phyloP scores from a whole-genome alignment of 2,888 invertebrate species.

The Orthonevra nobilis region DNA sequence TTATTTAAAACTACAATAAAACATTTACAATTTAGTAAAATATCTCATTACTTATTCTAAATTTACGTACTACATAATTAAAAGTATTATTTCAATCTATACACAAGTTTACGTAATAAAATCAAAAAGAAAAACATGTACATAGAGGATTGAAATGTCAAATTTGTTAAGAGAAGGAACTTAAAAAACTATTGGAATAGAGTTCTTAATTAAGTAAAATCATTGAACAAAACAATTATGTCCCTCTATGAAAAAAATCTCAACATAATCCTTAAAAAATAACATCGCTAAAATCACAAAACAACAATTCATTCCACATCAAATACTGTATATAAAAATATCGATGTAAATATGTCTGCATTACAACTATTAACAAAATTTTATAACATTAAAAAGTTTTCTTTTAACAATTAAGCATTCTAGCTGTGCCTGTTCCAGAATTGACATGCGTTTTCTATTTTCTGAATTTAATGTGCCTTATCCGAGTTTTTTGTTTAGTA shows the following conservation, averaged over 20 bases:
- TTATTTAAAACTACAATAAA: conserved; percentile 26
- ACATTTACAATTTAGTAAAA: conserved; percentile 49
- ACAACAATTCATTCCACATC: conserved; percentile 35
- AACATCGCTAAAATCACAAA: conserved; percentile 16
- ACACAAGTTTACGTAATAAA: conserved; percentile 16
- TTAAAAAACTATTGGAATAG: no score
- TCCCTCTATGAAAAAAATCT: conserved; percentile 6
- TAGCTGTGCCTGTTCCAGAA: conserved; percentile 27
- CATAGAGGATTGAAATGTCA: not conserved
- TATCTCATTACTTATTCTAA: conserved; percentile 16
- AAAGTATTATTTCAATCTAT: conserved; percentile 20
- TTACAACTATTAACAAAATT: conserved; percentile 7
- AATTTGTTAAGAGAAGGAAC: no score
- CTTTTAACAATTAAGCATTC: conserved; percentile 9
- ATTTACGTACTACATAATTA: conserved; percentile 21
- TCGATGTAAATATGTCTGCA: no score
- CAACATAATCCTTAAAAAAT: conserved; percentile 8
- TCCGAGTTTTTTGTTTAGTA: not conserved
- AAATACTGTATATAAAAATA: conserved; percentile 48
- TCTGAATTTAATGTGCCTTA: conserved; percentile 10
- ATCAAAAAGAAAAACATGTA: not conserved
- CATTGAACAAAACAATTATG: no score
- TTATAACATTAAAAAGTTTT: no score
- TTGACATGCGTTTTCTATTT: conserved; percentile 60
- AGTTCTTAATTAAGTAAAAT: no score